A percentile compares a stretch with the other conserved stretches of the same genome.
Conservation (phyloP, 1,140 invertebrate genomes). For the Drosophila hydei region DNA sequence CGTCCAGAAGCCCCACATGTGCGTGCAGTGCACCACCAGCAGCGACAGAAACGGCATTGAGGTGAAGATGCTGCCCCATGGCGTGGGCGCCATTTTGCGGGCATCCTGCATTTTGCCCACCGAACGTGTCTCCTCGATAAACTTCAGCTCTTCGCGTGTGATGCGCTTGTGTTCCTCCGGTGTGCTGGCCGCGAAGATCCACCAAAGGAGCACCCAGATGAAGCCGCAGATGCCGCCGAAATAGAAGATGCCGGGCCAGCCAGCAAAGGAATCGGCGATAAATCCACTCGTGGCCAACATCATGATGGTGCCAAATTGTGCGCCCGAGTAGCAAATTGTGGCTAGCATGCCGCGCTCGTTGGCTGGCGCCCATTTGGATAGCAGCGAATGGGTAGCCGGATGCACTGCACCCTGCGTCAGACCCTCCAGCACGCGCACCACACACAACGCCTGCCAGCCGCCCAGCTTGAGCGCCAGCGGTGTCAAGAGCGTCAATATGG, state of each 20-base stretch:
- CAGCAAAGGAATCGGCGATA: slow-evolving; percentile 86
- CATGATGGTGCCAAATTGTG: slow-evolving; percentile 90
- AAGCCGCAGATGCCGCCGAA: slow-evolving; percentile 88
- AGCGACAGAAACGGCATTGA: slow-evolving; percentile 93
- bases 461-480: slow-evolving; percentile 82
- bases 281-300: slow-evolving; percentile 87
- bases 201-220: slow-evolving; percentile 87
- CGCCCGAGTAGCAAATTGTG: slow-evolving; percentile 87
- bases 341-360: slow-evolving; percentile 86
- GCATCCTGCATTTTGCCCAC: slow-evolving; percentile 65
- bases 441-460: slow-evolving; percentile 86
- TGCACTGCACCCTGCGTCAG: slow-evolving; percentile 92
- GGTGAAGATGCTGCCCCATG: slow-evolving; percentile 91
- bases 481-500: slow-evolving; percentile 83
- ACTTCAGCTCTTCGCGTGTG: slow-evolving; percentile 86
- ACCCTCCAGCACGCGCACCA: slow-evolving; percentile 89
- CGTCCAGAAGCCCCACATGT: slow-evolving; percentile 98
- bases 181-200: slow-evolving; percentile 87
- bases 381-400: slow-evolving; percentile 91
- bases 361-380: slow-evolving; percentile 91
- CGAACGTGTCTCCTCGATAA: slow-evolving; percentile 85
- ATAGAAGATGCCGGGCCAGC: slow-evolving; percentile 93
- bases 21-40: slow-evolving; percentile 92
- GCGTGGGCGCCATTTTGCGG: slow-evolving; percentile 81
- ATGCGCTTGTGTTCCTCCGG: slow-evolving; percentile 87